A percentile compares a stretch with the other conserved stretches of the same genome.
Conservation (phyloP, 1,140 invertebrate species). For the Thaumatotibia leucotreta region DNA sequence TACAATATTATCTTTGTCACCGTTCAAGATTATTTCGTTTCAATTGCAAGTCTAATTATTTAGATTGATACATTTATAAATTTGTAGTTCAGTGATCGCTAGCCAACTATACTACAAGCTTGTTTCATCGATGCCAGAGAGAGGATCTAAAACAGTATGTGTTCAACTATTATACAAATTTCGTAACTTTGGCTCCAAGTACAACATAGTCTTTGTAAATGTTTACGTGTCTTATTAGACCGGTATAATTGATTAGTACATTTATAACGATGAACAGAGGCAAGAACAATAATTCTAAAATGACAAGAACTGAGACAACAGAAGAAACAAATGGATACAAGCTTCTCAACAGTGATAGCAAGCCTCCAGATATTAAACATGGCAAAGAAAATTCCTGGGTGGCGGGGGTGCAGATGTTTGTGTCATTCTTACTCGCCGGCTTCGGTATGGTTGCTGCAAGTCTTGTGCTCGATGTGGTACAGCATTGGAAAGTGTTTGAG, state of each 20-base stretch:
- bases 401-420: slow-evolving; percentile 89
- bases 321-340: slow-evolving; percentile 43
- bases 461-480: slow-evolving; percentile 88
- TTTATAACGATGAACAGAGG: slow-evolving; percentile 62
- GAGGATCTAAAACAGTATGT: not conserved
- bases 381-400: slow-evolving; percentile 76
- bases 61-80: not conserved
- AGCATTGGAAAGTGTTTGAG: slow-evolving; percentile 93
- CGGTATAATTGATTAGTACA: slow-evolving; percentile 28
- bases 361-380: slow-evolving; percentile 60
- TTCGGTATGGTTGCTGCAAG: slow-evolving; percentile 95
- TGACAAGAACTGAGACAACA: slow-evolving; percentile 34
- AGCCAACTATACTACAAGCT: not conserved
- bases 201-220: not conserved
- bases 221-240: slow-evolving; percentile 31
- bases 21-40: not conserved
- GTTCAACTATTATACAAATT: not conserved
- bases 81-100: not conserved
- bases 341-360: slow-evolving; percentile 50
- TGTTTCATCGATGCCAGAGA: not conserved
- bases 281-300: slow-evolving; percentile 56
- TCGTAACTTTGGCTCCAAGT: not conserved
- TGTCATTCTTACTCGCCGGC: slow-evolving; percentile 93
- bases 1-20: not conserved
- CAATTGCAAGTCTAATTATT: not conserved